Conservation (phyloP, 1,140 invertebrate genomes). For the Ooceraea biroi region DNA sequence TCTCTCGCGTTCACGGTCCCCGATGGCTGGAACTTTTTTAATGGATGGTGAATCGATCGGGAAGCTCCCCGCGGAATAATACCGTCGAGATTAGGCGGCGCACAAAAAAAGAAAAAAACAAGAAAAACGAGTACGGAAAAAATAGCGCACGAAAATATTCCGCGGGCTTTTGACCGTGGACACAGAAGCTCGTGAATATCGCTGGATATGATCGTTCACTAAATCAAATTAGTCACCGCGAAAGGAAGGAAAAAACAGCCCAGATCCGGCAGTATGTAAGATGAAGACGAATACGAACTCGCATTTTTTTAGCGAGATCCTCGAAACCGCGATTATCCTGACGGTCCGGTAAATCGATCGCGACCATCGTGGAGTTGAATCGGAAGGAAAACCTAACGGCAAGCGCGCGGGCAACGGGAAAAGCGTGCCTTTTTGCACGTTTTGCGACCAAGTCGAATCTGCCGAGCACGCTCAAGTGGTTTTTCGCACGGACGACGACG, state of each 20-base stretch:
- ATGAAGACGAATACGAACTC: conserved; percentile 11
- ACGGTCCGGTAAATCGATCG: conserved; percentile 24
- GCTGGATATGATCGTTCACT: too few species aligned
- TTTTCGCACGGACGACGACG: not conserved
- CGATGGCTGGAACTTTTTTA: conserved; percentile 35
- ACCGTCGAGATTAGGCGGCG: not conserved
- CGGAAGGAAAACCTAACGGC: conserved; percentile 1
- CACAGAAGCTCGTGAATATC: not conserved
- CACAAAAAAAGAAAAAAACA: not conserved
- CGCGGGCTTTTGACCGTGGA: too few species aligned
- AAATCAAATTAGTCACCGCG: too few species aligned
- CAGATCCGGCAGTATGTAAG: not conserved
- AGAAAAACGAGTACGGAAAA: not conserved
- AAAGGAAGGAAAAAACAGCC: too few species aligned
- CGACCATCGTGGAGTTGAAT: not conserved
- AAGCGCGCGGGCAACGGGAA: not conserved
- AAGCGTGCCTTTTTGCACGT: conserved; percentile 25
- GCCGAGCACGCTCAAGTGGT: not conserved
- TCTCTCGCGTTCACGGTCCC: not conserved
- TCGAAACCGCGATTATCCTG: conserved; percentile 6
- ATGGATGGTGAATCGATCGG: conserved; percentile 18
- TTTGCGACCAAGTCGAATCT: not conserved
- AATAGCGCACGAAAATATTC: too few species aligned
- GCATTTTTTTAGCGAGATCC: not conserved
- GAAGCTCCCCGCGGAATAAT: not conserved